Conservation (phyloP, 2,888 invertebrate species). For the Cryptocephalus primarius region DNA sequence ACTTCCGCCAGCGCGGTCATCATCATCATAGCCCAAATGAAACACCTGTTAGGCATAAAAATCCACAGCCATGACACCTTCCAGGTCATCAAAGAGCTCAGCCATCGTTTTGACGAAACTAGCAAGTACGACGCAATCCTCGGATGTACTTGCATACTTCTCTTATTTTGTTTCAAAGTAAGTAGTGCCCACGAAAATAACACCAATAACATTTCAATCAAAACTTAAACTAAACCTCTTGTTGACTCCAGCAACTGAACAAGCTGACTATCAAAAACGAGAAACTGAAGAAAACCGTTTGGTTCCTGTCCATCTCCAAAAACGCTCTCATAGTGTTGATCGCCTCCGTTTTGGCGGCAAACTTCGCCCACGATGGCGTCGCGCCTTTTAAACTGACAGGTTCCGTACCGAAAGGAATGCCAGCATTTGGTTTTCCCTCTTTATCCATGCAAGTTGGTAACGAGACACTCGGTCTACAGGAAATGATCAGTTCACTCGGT, state of each 20-base stretch:
- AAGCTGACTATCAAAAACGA: constrained; percentile 40
- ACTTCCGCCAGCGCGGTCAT: constrained; percentile 75
- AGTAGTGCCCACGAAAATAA: constrained; percentile 18
- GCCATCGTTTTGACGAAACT: constrained; percentile 40
- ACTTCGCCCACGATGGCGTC: constrained; percentile 27
- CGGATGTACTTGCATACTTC: constrained; percentile 52
- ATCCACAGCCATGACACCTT: constrained; percentile 56
- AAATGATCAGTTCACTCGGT: constrained; percentile 63
- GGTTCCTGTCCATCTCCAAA: constrained; percentile 66
- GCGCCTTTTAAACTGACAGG: constrained; percentile 52
- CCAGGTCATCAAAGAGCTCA: constrained; percentile 46
- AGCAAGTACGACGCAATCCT: constrained; percentile 52
- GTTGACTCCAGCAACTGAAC: constrained; percentile 45
- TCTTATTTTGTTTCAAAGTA: constrained; percentile 59
- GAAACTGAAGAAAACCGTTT: constrained; percentile 46
- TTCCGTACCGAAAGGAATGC: constrained; percentile 50
- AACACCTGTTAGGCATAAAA: constrained; percentile 60
- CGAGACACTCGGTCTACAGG: constrained; percentile 48
- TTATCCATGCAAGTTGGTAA: constrained; percentile 51
- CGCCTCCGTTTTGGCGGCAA: constrained; percentile 38
- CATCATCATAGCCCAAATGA: constrained; percentile 63
- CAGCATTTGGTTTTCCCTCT: constrained; percentile 49
- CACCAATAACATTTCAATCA: too few relatives aligned
- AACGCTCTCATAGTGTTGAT: constrained; percentile 67
- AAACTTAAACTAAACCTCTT: not conserved